phyloP scores from a whole-genome alignment of 2,113 vertebrate species.

The Gymnocephalus cernua region DNA sequence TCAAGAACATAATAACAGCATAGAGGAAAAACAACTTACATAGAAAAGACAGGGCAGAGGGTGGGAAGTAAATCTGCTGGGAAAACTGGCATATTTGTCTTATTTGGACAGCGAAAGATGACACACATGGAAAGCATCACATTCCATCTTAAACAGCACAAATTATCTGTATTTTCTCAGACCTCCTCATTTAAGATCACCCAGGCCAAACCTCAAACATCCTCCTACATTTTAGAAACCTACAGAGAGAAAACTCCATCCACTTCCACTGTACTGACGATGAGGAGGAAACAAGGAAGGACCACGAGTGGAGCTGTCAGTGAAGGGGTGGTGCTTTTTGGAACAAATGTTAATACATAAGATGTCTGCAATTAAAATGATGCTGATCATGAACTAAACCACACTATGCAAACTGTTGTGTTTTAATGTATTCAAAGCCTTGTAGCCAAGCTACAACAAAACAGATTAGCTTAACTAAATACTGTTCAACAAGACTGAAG shows the following conservation, averaged over 20 bases:
- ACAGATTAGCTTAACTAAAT: too few species aligned
- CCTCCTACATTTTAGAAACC: constrained; percentile 19
- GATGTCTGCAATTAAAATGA: neutral
- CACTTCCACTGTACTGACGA: neutral
- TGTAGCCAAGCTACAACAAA: neutral
- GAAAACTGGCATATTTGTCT: constrained; percentile 34
- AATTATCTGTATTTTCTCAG: constrained; percentile 40
- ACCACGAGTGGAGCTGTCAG: neutral
- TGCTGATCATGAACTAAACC: neutral
- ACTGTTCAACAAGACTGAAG: neutral
- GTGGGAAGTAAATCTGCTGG: constrained; percentile 13
- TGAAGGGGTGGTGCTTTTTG: neutral
- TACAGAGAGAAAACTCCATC: constrained; percentile 6
- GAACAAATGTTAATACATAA: neutral
- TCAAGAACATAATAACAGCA: too few species aligned
- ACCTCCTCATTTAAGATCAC: constrained; percentile 37
- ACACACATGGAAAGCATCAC: constrained; percentile 60
- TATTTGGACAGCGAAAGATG: constrained; percentile 48
- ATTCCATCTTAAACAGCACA: constrained; percentile 40
- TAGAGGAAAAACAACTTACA: neutral
- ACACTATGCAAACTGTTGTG: neutral
- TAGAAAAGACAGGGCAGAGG: neutral
- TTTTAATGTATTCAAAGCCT: neutral
- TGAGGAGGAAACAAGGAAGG: neutral
- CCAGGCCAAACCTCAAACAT: constrained; percentile 67